Base-by-base conservation (phyloP, 2,888 invertebrate species). In the Dastarcus helophoroides region DNA sequence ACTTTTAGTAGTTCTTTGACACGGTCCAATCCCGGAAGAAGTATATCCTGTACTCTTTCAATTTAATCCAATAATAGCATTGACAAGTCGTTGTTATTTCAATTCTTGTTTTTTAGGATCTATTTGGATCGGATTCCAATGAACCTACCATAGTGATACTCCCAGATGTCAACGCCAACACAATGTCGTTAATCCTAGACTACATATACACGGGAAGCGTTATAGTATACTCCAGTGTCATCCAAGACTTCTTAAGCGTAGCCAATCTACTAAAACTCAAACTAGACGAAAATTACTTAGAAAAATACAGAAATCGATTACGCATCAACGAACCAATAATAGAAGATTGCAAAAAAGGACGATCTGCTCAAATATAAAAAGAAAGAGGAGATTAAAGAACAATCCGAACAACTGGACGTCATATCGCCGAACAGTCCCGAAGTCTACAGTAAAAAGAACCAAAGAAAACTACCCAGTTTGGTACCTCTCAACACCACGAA, bases 131-230 rank as follows among this genome's bases (percentile, higher is more conserved):
- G 26, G 48, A 51, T 21, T 58, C 63, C 36, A 62, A 64, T 38
- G 67, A 71, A 26, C 70, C 73, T n/a, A 68, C 73, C 22, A 68
- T 70, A 26, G 65, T 79, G 27, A 73, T 77, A 37, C 62, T 79
- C 29, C 75, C 78, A 13, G 78, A 78, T 45, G 67, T 76, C 35
- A 68, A 70, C 43, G 61, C 67, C 31, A 69, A 69, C 32, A 73
- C 71, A 38, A 68, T 79, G 62, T 67, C 72, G 1, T 66, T 70
- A 8, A 66, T 79, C 5, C 63, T 79, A 22, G 73, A 74, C 46
- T 77, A 78, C 48, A 69, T 79, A 38, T 79, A 79, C 51, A 75
- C 74, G 22, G 79, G 79, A 31, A 73, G 71, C 51, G 73, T 73
- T 1, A 57, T 65, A 3, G 58, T 79, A 14, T 66, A 69, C n/a